These are phyloP conservation scores for Sander lucioperca DNA, from an alignment of 2,113 vertebrate species.

Conservation along the genomic window DNA sequence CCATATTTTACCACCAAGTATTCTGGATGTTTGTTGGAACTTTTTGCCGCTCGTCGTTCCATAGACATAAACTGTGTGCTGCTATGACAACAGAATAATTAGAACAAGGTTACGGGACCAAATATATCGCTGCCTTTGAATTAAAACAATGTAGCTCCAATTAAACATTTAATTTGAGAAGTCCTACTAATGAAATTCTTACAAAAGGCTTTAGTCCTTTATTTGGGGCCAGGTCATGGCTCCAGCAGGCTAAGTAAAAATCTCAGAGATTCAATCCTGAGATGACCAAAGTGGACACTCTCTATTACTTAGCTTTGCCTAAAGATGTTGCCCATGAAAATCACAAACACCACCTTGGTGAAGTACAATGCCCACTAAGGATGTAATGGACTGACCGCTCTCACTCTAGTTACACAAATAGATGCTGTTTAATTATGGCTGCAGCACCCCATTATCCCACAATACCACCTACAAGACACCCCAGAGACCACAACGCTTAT, in stretches of 20 bases:
- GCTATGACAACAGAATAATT: conserved; percentile 49
- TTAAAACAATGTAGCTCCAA: neutral
- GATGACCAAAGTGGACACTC: neutral
- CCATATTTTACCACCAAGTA: conserved; percentile 64
- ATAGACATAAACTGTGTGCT: conserved; percentile 49
- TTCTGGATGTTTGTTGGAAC: conserved; percentile 60
- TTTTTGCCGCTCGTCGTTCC: conserved; percentile 45
- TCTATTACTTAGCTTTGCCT: neutral
- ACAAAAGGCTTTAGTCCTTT: neutral
- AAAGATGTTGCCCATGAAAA: neutral
- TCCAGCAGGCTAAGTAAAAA: conserved; percentile 11
- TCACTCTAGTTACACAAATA: neutral
- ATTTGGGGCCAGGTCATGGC: conserved; percentile 1
- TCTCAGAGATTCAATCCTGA: neutral
- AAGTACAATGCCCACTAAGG: neutral
- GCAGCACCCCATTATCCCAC: neutral
- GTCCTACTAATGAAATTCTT: conserved; percentile 1
- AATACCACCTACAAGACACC: neutral
- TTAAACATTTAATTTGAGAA: conserved; percentile 26
- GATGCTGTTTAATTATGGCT: neutral
- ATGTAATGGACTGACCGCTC: neutral
- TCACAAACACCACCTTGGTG: neutral
- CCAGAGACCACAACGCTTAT: neutral
- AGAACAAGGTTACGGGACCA: conserved; percentile 14
- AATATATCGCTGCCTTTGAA: conserved; percentile 24